Evolutionary conservation across 2,888 invertebrate genomes (phyloP).

Genomic region (Oscheius sp.): DNA sequence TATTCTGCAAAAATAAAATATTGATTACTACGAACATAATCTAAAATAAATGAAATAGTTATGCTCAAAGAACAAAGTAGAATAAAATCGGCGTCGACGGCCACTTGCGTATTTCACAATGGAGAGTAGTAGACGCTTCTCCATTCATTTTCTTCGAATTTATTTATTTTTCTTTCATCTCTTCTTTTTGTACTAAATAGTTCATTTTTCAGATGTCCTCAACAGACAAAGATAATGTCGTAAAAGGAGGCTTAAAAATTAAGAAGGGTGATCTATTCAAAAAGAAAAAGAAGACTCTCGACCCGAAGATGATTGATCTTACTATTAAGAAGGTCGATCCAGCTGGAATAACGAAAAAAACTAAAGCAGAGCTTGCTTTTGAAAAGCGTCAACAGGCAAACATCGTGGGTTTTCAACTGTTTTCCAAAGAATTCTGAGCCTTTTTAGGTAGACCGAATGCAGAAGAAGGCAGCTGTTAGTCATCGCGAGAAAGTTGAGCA

Average conservation of each 20-base stretch:
- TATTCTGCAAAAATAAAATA: background rate
- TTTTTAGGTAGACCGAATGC: slow-evolving; percentile 57
- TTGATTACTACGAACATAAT: background rate
- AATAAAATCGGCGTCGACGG: too few species aligned
- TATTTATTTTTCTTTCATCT: background rate
- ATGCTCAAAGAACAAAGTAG: too few species aligned
- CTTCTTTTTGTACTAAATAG: background rate
- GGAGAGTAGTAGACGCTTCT: background rate
- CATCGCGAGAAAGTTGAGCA: slow-evolving; percentile 68
- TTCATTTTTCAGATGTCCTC: slow-evolving; percentile 9
- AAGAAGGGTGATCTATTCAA: slow-evolving; percentile 54
- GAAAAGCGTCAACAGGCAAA: slow-evolving; percentile 61
- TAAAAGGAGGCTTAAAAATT: slow-evolving; percentile 57
- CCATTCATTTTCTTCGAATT: background rate
- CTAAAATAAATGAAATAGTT: too few species aligned
- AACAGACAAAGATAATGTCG: slow-evolving; percentile 43
- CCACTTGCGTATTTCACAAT: too few species aligned
- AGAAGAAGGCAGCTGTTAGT: slow-evolving; percentile 62
- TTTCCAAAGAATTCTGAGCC: background rate
- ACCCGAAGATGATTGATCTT: slow-evolving; percentile 48
- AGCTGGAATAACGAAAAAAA: slow-evolving; percentile 45
- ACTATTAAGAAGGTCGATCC: slow-evolving; percentile 39
- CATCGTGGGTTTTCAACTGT: slow-evolving; percentile 43
- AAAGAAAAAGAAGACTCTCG: slow-evolving; percentile 51
- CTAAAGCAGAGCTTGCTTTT: slow-evolving; percentile 67